Evolutionary conservation across 2,797 vertebrate species (phyloP).

Genomic region (Bovichtus diacanthus): DNA sequence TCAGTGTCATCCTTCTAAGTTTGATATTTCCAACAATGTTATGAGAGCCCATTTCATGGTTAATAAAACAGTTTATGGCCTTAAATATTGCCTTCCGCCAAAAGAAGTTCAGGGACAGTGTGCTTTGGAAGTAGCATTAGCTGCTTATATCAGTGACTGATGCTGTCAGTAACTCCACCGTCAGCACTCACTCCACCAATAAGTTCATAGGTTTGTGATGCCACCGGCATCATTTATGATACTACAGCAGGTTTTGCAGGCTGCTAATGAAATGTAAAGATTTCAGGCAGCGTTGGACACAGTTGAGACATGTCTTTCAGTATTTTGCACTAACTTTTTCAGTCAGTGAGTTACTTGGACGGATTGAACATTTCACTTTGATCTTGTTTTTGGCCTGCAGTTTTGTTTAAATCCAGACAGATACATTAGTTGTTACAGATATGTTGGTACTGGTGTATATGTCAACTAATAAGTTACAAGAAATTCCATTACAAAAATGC

Average conservation of each 20-base stretch:
- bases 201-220: background rate
- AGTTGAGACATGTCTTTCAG: background rate
- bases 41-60: background rate
- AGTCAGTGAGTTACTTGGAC: background rate
- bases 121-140: conserved; percentile 1
- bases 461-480: background rate
- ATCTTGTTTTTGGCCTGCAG: background rate
- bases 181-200: background rate
- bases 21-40: background rate
- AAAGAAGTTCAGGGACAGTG: conserved; percentile 1
- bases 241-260: background rate
- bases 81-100: background rate
- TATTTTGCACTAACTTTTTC: background rate
- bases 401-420: background rate
- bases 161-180: background rate
- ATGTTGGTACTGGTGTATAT: background rate
- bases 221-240: background rate
- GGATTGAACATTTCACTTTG: background rate
- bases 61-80: conserved; percentile 9
- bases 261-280: background rate
- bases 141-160: background rate
- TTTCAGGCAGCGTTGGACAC: background rate
- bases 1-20: background rate
- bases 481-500: background rate
- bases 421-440: background rate